phyloP scores from a whole-genome alignment of 2,888 invertebrate genomes.

The Podotricha telesiphe region DNA sequence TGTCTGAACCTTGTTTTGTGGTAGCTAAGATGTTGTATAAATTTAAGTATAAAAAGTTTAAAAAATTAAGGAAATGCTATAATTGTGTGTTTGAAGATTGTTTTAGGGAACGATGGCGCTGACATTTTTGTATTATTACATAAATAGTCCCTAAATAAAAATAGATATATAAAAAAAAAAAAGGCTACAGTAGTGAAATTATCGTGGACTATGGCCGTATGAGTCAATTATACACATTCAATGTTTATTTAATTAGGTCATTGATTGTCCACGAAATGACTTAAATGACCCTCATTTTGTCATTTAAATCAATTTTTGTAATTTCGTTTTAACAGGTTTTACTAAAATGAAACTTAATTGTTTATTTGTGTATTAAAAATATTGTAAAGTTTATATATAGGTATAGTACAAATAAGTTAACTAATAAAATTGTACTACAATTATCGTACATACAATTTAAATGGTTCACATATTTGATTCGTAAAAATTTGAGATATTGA shows the following conservation, averaged over 20 bases:
- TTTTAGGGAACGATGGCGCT: too few relatives aligned
- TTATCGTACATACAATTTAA: not conserved
- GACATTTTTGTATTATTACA: too few relatives aligned
- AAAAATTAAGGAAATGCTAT: too few relatives aligned
- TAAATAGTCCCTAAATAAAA: too few relatives aligned
- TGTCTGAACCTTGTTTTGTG: too few relatives aligned
- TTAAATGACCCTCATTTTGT: too few relatives aligned
- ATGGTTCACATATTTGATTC: not conserved
- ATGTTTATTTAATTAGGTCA: not conserved
- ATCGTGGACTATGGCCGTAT: not conserved
- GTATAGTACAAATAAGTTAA: not conserved
- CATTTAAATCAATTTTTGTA: not conserved
- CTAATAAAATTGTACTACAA: not conserved
- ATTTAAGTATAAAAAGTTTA: too few relatives aligned
- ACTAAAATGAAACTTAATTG: not conserved
- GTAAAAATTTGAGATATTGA: not conserved
- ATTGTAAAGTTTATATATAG: not conserved
- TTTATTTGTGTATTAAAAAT: not conserved
- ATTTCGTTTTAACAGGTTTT: not conserved
- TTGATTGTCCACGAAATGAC: too few relatives aligned
- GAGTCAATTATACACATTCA: not conserved
- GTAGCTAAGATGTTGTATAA: too few relatives aligned
- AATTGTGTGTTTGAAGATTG: too few relatives aligned
- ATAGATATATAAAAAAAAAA: too few relatives aligned
- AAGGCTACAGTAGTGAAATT: not conserved